Conservation (phyloP, 2,888 invertebrate genomes). For the Lacanobia oleracea region DNA sequence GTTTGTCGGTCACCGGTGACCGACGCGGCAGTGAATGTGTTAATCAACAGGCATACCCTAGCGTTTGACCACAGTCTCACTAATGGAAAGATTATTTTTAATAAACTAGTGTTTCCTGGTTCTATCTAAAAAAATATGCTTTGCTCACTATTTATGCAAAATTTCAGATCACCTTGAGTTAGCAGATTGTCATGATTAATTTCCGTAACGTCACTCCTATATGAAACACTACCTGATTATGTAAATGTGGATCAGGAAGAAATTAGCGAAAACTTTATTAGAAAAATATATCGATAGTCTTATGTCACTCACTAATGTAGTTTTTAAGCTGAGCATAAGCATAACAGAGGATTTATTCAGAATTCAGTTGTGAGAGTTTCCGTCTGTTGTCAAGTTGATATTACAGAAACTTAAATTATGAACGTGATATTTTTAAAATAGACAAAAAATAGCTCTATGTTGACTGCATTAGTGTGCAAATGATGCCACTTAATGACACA, state of each 20-base stretch:
- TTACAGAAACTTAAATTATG: background rate
- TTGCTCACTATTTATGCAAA: constrained; percentile 21
- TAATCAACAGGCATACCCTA: too few species aligned
- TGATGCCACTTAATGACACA: background rate
- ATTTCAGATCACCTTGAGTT: constrained; percentile 19
- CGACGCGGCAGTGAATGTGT: too few species aligned
- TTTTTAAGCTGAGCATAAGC: background rate
- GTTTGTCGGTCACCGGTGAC: too few species aligned
- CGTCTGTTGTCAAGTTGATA: background rate
- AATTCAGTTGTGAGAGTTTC: too few species aligned
- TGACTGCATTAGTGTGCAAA: background rate
- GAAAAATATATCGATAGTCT: background rate
- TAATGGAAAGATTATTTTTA: background rate
- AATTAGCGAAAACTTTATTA: constrained; percentile 3
- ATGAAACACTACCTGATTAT: constrained; percentile 19
- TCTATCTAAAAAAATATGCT: background rate
- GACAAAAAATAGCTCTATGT: background rate
- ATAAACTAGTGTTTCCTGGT: background rate
- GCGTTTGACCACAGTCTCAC: too few species aligned
- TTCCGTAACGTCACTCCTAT: constrained; percentile 24
- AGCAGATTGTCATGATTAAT: constrained; percentile 11
- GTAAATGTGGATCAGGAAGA: constrained; percentile 34
- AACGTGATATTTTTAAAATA: background rate
- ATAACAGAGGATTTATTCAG: background rate
- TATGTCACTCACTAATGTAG: background rate